These are phyloP conservation scores for Saguinus midas DNA, from an alignment of 2,113 vertebrate genomes.

Conservation along the genomic window DNA sequence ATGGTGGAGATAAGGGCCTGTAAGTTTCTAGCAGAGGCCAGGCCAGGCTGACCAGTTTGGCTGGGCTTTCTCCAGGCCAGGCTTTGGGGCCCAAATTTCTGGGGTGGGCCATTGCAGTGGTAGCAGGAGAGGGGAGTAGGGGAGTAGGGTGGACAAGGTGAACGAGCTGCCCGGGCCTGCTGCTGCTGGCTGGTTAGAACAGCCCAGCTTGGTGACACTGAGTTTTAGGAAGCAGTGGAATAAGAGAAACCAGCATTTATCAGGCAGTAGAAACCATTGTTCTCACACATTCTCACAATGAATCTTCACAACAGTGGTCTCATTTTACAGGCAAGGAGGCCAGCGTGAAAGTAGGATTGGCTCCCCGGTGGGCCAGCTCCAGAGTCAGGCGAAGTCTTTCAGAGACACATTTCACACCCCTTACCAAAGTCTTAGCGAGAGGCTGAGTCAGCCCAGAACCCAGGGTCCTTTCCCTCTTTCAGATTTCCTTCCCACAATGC, in stretches of 20 bases:
- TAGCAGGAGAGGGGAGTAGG: background rate
- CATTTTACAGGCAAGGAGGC: background rate
- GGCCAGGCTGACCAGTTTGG: background rate
- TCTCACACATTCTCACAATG: background rate
- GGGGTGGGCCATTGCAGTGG: background rate
- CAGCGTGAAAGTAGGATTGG: too few species aligned
- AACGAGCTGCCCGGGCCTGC: too few species aligned
- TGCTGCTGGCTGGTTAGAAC: background rate
- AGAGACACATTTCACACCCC: background rate
- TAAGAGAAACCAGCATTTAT: background rate
- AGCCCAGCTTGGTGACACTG: background rate
- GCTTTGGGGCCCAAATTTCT: background rate
- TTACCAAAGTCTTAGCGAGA: background rate
- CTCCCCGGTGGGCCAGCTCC: background rate
- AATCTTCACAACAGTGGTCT: background rate
- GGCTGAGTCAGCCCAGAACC: background rate
- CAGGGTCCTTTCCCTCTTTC: background rate
- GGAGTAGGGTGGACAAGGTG: too few species aligned
- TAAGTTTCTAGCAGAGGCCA: background rate
- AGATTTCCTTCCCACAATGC: background rate
- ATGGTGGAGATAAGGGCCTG: conserved; percentile 33
- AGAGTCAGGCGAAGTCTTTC: background rate
- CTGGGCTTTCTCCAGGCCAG: background rate
- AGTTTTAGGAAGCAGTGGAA: background rate
- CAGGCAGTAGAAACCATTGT: background rate